Percentiles rank a stretch among this genome's conserved stretches.
phyloP scores from a whole-genome alignment of 2,113 vertebrate species.

The Cyphomyrus plagiostoma region DNA sequence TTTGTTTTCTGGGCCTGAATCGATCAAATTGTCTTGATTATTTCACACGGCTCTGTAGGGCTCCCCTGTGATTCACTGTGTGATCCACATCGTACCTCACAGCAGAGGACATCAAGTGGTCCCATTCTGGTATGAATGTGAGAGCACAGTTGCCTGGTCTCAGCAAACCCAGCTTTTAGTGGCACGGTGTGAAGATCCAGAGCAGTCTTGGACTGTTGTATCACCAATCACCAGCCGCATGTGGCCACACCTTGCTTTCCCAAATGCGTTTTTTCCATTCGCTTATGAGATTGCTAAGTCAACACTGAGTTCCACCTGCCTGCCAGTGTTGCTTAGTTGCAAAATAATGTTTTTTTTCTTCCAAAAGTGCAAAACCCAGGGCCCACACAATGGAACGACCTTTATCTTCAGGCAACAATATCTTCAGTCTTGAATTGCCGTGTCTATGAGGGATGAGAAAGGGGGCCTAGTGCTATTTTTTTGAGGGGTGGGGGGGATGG shows the following conservation, averaged over 20 bases:
- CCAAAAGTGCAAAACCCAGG: neutral
- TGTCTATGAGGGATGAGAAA: neutral
- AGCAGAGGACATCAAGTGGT: neutral
- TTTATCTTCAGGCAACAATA: neutral
- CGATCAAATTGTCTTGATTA: neutral
- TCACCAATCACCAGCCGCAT: neutral
- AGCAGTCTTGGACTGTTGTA: neutral
- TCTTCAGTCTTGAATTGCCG: neutral
- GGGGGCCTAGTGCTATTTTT: neutral
- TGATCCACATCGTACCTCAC: neutral
- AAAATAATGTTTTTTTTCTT: neutral
- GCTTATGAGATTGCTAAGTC: conserved; percentile 40
- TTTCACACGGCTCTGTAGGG: neutral
- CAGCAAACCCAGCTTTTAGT: neutral
- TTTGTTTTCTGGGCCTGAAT: neutral
- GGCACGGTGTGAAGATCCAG: neutral
- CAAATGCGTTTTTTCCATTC: conserved; percentile 28
- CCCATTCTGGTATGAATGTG: neutral
- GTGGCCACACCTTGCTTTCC: conserved; percentile 12
- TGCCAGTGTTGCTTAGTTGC: neutral
- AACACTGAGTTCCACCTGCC: conserved; percentile 15
- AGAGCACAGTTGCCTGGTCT: neutral
- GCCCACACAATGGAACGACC: neutral
- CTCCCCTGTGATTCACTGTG: conserved; percentile 11
- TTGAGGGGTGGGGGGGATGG: neutral